Percentiles rank a stretch among this genome's conserved stretches.
These are phyloP conservation scores for Recurvirostra avosetta DNA, from an alignment of 2,113 vertebrate species.

Conservation along the genomic window DNA sequence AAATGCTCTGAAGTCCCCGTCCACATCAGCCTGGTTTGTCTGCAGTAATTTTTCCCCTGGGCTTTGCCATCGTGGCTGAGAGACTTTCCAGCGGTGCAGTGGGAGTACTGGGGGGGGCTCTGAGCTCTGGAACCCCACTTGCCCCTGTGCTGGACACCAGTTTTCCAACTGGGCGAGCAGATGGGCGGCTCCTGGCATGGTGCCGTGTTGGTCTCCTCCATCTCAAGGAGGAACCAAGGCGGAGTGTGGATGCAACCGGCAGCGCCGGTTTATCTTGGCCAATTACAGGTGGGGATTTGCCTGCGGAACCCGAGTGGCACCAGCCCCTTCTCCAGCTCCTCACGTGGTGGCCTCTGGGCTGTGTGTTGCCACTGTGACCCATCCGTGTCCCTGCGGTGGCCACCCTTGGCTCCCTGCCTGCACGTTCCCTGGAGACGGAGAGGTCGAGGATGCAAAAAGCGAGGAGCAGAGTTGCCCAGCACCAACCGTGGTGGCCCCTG, in stretches of 20 bases:
- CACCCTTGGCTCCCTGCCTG: accelerated
- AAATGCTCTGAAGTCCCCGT: background rate
- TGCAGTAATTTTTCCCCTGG: background rate
- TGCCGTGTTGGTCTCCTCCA: accelerated
- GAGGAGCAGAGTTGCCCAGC: background rate
- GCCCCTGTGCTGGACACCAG: background rate
- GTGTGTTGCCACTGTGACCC: accelerated
- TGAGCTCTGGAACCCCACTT: background rate
- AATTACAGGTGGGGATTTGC: background rate
- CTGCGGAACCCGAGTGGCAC: background rate
- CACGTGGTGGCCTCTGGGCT: background rate
- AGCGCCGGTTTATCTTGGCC: background rate
- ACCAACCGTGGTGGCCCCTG: background rate
- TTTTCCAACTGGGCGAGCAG: background rate
- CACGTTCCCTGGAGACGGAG: accelerated
- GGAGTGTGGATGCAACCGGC: background rate
- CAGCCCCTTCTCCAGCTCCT: background rate
- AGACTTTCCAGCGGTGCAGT: background rate
- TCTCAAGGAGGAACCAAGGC: background rate
- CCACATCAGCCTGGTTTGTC: accelerated
- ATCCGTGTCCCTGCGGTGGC: background rate
- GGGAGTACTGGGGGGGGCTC: background rate
- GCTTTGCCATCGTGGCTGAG: background rate
- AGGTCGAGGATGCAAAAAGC: accelerated
- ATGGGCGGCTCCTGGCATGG: background rate